Evolutionary conservation across 2,888 invertebrate genomes (phyloP), one percentile per base, ranked within the genome.

Genomic region (Heliconius charithonia): DNA sequence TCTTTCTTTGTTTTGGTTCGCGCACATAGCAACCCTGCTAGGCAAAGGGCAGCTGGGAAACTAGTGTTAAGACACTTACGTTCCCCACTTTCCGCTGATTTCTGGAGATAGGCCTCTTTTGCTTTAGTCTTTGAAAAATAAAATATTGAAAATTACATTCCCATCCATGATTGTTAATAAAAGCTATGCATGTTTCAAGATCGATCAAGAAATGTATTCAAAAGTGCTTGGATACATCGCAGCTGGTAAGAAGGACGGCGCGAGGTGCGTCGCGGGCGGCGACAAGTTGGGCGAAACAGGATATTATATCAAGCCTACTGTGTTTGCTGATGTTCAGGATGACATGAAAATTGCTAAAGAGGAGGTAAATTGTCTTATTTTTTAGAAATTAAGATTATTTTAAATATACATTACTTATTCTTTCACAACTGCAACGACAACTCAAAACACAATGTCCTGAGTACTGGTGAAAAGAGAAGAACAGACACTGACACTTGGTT

Each of bases 231-330:
- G 93, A 0, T 96, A 97, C 86, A 97, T 99, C 77, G 96, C 97
- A 77, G 95, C 96, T 73, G 98, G 98, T 3, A 97, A 97, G 87
- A 91, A 96, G 82, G 96, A 97, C 86, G 98, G 98, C 0, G 98
- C 98, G 0, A 97, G 95, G 86, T 94, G 98, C 80, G 96, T 97
- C 82, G 95, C 96, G 63, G 98, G 98, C 13, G 98, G 98, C 22
- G 95, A 95, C 27, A 96, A 96, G 66, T 82, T 96, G 29, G 97
- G 97, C 3, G 90, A 91, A 74, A 95, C 96, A 77, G 98, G 98
- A 0, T 98, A 96, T 89, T 98, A 96, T 87, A 94, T 98, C 77
- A 95, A 97, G 85, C 97, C 98, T 0, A 98, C 98, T 0, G 97
- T 98, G 0, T 97, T 97, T 86, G 96, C 97, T 19, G 96, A 97